phyloP scores from a whole-genome alignment of 1,140 invertebrate genomes.

The Cyclina sinensis region DNA sequence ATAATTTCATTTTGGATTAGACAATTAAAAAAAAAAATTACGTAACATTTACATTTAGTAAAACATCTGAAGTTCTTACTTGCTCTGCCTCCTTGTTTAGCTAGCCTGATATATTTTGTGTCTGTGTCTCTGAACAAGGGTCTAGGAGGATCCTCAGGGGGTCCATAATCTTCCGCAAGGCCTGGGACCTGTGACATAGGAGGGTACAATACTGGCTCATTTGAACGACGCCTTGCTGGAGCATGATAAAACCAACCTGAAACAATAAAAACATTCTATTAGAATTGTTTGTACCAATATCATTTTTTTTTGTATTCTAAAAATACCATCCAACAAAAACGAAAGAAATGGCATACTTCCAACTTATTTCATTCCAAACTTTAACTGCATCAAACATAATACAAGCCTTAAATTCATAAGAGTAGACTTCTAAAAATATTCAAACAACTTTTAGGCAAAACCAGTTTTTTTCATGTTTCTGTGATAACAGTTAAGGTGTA shows the following conservation, averaged over 20 bases:
- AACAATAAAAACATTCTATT: slow-evolving; percentile 17
- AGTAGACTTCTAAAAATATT: no score
- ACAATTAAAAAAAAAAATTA: no score
- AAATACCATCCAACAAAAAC: not conserved
- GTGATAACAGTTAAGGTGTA: no score
- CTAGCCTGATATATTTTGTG: slow-evolving; percentile 83
- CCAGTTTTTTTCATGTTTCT: no score
- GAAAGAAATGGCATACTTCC: no score
- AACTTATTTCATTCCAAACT: not conserved
- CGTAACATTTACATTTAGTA: no score
- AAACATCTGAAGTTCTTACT: no score
- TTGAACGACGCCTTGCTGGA: slow-evolving; percentile 66
- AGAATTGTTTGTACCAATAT: not conserved
- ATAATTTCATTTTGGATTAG: no score
- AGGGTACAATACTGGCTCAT: slow-evolving; percentile 75
- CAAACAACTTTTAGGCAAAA: no score
- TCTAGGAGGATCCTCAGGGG: slow-evolving; percentile 67
- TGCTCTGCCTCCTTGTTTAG: slow-evolving; percentile 84
- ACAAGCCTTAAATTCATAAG: not conserved
- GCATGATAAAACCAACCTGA: slow-evolving; percentile 86
- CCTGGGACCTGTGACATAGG: slow-evolving; percentile 83
- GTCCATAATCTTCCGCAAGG: slow-evolving; percentile 74
- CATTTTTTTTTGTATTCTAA: not conserved
- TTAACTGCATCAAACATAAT: not conserved
- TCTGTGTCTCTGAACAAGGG: slow-evolving; percentile 82